phyloP scores from a whole-genome alignment of 2,797 vertebrate species.

The Thaleichthys pacificus region DNA sequence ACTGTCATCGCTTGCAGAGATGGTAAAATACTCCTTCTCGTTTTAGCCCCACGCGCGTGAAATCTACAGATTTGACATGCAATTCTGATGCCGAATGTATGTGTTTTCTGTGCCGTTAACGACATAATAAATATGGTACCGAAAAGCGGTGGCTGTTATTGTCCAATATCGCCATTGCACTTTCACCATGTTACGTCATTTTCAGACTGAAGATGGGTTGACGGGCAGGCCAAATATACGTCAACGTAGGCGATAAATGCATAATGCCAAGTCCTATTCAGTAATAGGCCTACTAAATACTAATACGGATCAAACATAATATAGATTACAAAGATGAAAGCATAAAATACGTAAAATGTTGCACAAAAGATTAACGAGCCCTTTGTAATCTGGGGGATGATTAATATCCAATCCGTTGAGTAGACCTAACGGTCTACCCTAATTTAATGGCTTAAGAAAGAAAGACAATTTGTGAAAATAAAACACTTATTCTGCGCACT shows the following conservation, averaged over 20 bases:
- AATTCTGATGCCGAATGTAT: constrained; percentile 40
- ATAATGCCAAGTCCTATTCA: neutral
- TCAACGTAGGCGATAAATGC: neutral
- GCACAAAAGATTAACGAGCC: too few species aligned
- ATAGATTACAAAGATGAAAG: neutral
- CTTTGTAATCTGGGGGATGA: neutral
- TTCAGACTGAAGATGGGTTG: constrained; percentile 41
- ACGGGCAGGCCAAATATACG: constrained; percentile 57
- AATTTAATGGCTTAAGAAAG: too few species aligned
- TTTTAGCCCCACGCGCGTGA: constrained; percentile 46
- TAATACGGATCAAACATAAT: neutral
- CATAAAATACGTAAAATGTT: neutral
- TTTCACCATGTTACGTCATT: constrained; percentile 75
- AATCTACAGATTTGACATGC: constrained; percentile 31
- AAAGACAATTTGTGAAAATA: too few species aligned
- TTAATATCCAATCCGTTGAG: neutral
- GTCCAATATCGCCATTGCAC: constrained; percentile 78
- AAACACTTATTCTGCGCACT: too few species aligned
- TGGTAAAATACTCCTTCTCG: constrained; percentile 39
- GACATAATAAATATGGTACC: constrained; percentile 67
- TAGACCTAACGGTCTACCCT: too few species aligned
- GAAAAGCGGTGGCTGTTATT: constrained; percentile 69
- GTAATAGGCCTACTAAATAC: neutral
- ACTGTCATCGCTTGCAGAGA: constrained; percentile 57
- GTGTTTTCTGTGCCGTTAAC: constrained; percentile 49